Conservation (phyloP, 2,888 invertebrate genomes). For the Chrysodeixis includens region DNA sequence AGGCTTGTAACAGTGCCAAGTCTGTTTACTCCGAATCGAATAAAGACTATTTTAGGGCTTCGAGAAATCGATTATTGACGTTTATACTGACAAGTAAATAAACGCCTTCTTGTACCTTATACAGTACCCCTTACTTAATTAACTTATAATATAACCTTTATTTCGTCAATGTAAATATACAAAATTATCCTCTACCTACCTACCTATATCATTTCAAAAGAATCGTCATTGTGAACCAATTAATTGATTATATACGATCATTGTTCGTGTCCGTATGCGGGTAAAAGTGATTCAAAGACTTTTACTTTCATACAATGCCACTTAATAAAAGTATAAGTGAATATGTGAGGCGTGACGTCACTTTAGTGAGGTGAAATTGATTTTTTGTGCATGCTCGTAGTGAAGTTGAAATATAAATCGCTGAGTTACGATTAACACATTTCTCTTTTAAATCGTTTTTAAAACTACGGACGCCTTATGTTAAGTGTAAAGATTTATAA, state of each 20-base stretch:
- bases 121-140: background rate
- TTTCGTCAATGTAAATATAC: background rate
- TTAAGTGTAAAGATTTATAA: too few relatives aligned
- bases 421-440: background rate
- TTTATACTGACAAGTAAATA: background rate
- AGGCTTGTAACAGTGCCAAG: background rate
- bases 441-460: too few relatives aligned
- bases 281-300: slow-evolving; percentile 66
- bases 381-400: slow-evolving; percentile 3
- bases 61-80: background rate
- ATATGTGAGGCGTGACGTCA: slow-evolving; percentile 12
- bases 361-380: slow-evolving; percentile 16
- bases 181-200: background rate
- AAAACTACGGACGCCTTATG: too few relatives aligned
- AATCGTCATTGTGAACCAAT: slow-evolving; percentile 36
- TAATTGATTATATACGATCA: slow-evolving; percentile 40
- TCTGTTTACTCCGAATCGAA: background rate
- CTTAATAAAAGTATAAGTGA: slow-evolving; percentile 42
- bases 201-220: background rate
- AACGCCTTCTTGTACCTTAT: too few relatives aligned
- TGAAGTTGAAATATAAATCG: background rate
- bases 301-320: slow-evolving; percentile 66
- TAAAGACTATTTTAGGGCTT: background rate
- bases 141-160: background rate
- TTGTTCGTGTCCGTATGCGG: slow-evolving; percentile 35